Base-by-base conservation (phyloP, 2,797 vertebrate species). In the Spondyliosoma cantharus region DNA sequence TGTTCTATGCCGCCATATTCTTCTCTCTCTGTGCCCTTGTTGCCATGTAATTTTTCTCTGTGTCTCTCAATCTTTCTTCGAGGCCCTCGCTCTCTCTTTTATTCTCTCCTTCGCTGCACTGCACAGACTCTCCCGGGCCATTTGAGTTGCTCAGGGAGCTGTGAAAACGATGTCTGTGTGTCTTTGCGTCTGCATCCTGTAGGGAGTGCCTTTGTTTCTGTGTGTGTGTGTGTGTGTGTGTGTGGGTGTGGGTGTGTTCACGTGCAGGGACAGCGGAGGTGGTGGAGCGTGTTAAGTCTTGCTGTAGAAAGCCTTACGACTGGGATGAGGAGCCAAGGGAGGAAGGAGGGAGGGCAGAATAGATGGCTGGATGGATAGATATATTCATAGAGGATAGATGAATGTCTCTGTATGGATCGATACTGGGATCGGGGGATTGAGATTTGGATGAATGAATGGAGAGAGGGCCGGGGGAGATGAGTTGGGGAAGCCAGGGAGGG, bases 101-200 rank as follows among this genome's bases (percentile, higher is more conserved):
- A 73, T 81, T 74, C 81, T 84, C 72, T 70, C 81, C 76, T 80
- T 84, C 29, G 56, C 84, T 76, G 73, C 82, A 75, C 84, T 85
- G 80, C 89, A 84, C 84, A 68, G 76, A 63, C 87, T 88, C 86
- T 92, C 89, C 71, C 49, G 54, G 89, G 87, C 87, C 90, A 87
- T 92, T 91, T 83, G 83, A 92, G 90, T 86, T 91, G 90, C 87
- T 92, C 91, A 89, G 86, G 84, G 91, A 91, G 87, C 92, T 92
- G 91, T 91, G 91, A 92, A 92, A 93, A 90, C 79, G 81, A 88
- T 87, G 88, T 89, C 84, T 86, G 87, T 86, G 86, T 83, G 84
- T 89, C 85, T 91, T 87, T 84, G 80, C 66, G 43, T 78, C 78
- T 62, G 76, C 80, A 80, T 89, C 87, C 86, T 90, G 76, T 78